A percentile compares a stretch with the other conserved stretches of the same genome.
These are phyloP conservation scores for Cladorhizidae sp. DNA, from an alignment of 37 sponge, comb jelly and placozoan genomes.

Conservation along the genomic window DNA sequence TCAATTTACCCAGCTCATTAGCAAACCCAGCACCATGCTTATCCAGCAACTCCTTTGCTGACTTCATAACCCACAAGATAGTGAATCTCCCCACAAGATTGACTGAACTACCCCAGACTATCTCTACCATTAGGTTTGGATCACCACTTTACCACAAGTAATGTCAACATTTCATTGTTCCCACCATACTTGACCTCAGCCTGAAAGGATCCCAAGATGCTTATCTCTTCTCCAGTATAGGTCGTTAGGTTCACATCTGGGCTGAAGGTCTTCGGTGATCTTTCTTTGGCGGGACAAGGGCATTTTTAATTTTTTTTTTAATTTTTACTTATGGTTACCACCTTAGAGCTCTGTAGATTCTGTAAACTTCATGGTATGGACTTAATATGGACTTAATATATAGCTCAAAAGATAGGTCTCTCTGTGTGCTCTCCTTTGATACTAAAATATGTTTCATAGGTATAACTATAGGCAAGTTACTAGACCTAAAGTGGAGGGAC, in stretches of 20 bases:
- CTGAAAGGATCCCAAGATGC: slow-evolving; percentile 17
- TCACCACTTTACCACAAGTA: slow-evolving; percentile 47
- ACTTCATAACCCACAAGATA: background rate
- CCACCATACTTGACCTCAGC: slow-evolving; percentile 10
- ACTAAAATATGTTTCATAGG: too few relatives aligned
- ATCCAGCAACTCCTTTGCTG: background rate
- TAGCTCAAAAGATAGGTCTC: too few relatives aligned
- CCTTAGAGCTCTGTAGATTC: too few relatives aligned
- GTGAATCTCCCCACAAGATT: slow-evolving; percentile 5
- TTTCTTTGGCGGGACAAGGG: too few relatives aligned
- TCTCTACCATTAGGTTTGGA: slow-evolving; percentile 49
- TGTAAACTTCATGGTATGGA: too few relatives aligned
- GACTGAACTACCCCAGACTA: slow-evolving; percentile 19
- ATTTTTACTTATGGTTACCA: too few relatives aligned
- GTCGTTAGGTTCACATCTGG: slow-evolving; percentile 10
- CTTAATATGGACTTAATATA: too few relatives aligned
- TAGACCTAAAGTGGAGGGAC: too few relatives aligned
- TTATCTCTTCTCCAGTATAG: slow-evolving; percentile 45
- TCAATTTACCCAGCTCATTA: slow-evolving; percentile 19
- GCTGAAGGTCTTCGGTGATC: slow-evolving; percentile 1
- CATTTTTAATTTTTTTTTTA: too few relatives aligned
- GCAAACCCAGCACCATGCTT: slow-evolving; percentile 35
- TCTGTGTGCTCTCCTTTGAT: too few relatives aligned
- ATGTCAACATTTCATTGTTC: background rate
- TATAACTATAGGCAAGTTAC: too few relatives aligned